Base-by-base conservation (phyloP, 2,113 vertebrate species). In the Scalopus aquaticus region DNA sequence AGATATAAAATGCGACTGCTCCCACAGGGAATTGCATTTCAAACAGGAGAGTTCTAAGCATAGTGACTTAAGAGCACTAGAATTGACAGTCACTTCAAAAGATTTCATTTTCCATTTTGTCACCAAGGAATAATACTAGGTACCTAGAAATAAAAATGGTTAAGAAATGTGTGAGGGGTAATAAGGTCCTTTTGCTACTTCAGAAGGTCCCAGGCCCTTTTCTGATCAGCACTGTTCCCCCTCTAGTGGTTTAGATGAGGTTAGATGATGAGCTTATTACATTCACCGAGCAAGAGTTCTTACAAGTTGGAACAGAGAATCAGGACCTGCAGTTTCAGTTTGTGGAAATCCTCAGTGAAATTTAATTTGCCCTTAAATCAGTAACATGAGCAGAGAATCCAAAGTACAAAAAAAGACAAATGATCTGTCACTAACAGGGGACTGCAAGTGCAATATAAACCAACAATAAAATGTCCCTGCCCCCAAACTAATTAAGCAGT, bases 81-180 rank as follows among this genome's bases (percentile, higher is more conserved):
- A 9, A 4, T 2, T 92, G 17, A 65, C 26, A 72, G 37, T 54
- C 60, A 81, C 42, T 82, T 65, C 80, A 86, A 37, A 95, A 16
- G 32, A 73, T 35, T 93, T 90, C 49, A 54, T 77, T 95, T 84
- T 94, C 86, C 7, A 46, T 84, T 44, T 81, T 72, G 72, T 70
- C 64, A 80, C 30, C 32, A 58, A 70, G 39, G 24, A 49, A 28
- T 84, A 58, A 77, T 28, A 46, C 13, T 15, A 60, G 37, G 32
- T 20, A 69, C 42, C 44, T 54, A 90, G 44, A 84, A 94, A 76
- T 54, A 70, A 93, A 84, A 39, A 39, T 35, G 9, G 42, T 5
- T 24, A 60, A 74, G 51, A 46, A 60, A 82, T 49, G 35, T 6
- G n/a, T 67, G 49, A 90, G 51, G 12, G 17, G 3, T 28, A 51